phyloP scores from a whole-genome alignment of 2,888 invertebrate species.

The Rapana venosa region DNA sequence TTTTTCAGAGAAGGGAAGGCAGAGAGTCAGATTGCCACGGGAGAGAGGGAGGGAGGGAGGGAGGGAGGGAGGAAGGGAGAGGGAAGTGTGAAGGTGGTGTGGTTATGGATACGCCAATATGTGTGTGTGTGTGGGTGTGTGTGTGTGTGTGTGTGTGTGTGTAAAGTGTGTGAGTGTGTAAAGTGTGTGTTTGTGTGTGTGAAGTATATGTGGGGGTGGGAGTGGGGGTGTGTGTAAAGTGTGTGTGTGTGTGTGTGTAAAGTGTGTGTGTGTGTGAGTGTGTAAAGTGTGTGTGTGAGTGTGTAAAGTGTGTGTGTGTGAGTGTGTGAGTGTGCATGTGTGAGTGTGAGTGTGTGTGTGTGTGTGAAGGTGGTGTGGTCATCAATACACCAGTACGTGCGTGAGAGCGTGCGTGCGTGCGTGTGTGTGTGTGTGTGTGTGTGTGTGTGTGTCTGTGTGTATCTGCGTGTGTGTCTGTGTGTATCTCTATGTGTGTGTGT shows the following conservation, averaged over 20 bases:
- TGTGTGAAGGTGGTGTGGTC: not conserved
- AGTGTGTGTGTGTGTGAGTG: slow-evolving; percentile 15
- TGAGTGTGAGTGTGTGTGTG: not conserved
- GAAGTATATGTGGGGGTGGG: too few relatives aligned
- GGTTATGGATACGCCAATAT: not conserved
- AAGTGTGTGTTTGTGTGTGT: too few relatives aligned
- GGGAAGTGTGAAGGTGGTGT: not conserved
- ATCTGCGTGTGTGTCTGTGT: not conserved
- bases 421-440: not conserved
- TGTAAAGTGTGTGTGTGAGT: not conserved
- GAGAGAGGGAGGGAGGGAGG: too few relatives aligned
- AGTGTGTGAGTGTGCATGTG: not conserved
- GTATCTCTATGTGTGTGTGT: not conserved
- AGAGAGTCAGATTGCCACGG: too few relatives aligned
- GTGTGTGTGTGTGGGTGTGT: slow-evolving; percentile 3
- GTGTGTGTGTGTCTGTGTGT: not conserved
- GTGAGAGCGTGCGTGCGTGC: not conserved
- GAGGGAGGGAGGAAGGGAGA: not conserved
- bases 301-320: slow-evolving; percentile 8
- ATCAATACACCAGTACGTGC: not conserved
- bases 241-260: too few relatives aligned
- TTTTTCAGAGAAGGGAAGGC: too few relatives aligned
- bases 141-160: not conserved
- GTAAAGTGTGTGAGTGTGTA: too few relatives aligned
- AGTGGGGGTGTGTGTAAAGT: too few relatives aligned